A percentile compares a stretch with the other conserved stretches of the same genome.
Evolutionary conservation across 2,888 invertebrate genomes (phyloP).

Genomic region (Agriotes lineatus): DNA sequence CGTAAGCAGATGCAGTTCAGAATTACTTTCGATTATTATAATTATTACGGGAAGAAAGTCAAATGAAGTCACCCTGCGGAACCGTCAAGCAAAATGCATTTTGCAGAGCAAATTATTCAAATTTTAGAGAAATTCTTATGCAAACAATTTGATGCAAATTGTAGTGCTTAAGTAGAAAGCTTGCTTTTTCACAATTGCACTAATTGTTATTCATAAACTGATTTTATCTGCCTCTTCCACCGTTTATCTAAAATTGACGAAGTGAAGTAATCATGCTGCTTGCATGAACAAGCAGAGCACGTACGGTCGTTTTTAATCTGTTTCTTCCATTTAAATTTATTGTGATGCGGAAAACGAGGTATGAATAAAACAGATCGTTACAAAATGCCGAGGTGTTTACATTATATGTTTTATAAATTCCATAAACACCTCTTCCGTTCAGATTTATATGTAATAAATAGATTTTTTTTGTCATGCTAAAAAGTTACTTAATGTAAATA

Average conservation of each 20-base stretch:
- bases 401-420: too few species aligned
- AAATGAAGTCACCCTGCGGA: constrained; percentile 21
- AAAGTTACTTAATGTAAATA: too few species aligned
- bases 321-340: too few species aligned
- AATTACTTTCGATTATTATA: constrained; percentile 21
- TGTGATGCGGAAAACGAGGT: too few species aligned
- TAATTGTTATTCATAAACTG: constrained; percentile 4
- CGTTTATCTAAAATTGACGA: background rate
- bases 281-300: too few species aligned
- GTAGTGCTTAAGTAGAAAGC: constrained; percentile 28
- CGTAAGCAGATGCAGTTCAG: background rate
- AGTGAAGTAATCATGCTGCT: too few species aligned
- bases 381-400: too few species aligned
- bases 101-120: constrained; percentile 29
- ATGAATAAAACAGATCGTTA: too few species aligned
- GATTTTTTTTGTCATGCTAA: too few species aligned
- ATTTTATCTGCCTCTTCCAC: constrained; percentile 2
- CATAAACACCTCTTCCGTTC: too few species aligned
- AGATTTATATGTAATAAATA: too few species aligned
- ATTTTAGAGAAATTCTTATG: constrained; percentile 34
- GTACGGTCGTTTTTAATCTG: too few species aligned
- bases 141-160: constrained; percentile 27
- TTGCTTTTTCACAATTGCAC: constrained; percentile 14
- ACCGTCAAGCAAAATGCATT: constrained; percentile 36
- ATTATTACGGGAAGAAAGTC: constrained; percentile 25